A percentile compares a stretch with the other conserved stretches of the same genome.
These are phyloP conservation scores for Hipparchia sbordonii DNA, from an alignment of 2,888 invertebrate genomes.

Conservation along the genomic window DNA sequence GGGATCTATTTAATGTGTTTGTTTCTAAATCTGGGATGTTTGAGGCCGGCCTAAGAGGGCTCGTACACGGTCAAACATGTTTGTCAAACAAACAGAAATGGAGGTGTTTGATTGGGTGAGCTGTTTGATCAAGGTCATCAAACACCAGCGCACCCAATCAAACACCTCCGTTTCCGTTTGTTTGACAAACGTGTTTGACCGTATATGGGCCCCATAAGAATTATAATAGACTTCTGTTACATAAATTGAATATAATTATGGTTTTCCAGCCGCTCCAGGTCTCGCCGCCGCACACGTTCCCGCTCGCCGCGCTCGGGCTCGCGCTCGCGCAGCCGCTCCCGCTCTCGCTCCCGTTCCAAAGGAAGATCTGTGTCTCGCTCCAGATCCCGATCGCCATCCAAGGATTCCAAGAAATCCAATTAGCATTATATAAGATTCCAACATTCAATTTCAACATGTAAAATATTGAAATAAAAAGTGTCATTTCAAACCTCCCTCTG, in stretches of 20 bases:
- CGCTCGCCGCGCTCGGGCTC: slow-evolving; percentile 80
- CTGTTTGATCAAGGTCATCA: too few relatives aligned
- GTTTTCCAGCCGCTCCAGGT: slow-evolving; percentile 82
- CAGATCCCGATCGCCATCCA: slow-evolving; percentile 76
- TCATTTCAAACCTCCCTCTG: not conserved
- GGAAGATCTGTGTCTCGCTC: slow-evolving; percentile 77
- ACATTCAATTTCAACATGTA: slow-evolving; percentile 12
- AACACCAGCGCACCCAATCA: too few relatives aligned
- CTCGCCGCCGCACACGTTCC: slow-evolving; percentile 84
- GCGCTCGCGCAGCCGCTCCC: slow-evolving; percentile 72
- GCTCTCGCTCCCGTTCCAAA: slow-evolving; percentile 78
- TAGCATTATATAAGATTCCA: slow-evolving; percentile 3
- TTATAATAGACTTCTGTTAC: not conserved
- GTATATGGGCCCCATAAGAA: too few relatives aligned
- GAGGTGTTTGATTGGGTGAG: too few relatives aligned
- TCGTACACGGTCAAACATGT: too few relatives aligned
- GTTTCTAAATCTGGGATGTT: too few relatives aligned
- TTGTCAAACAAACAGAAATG: too few relatives aligned
- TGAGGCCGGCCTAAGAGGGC: not conserved
- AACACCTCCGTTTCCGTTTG: too few relatives aligned
- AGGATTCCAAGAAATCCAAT: slow-evolving; percentile 77
- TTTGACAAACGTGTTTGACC: too few relatives aligned
- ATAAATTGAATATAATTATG: not conserved
- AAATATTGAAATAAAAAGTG: slow-evolving; percentile 10
- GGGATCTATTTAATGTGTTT: too few relatives aligned